phyloP scores from a whole-genome alignment of 2,888 invertebrate genomes.

The Lycophotia porphyrea region DNA sequence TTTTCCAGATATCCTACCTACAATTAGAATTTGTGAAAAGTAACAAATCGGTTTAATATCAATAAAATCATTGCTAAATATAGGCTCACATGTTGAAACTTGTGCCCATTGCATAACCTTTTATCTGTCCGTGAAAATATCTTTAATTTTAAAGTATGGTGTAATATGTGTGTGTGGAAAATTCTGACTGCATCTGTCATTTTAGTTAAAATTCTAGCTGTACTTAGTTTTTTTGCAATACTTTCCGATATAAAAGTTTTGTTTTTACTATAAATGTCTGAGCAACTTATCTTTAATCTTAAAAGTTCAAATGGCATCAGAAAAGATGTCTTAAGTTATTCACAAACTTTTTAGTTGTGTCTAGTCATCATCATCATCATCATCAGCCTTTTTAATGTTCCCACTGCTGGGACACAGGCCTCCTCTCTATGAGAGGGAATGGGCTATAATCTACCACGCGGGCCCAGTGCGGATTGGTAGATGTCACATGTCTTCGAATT shows the following conservation, averaged over 20 bases:
- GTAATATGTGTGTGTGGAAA: slow-evolving; percentile 3
- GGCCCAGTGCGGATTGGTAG: too few relatives aligned
- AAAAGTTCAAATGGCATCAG: rapidly evolving
- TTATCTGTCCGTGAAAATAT: slow-evolving; percentile 17
- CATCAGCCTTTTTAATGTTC: too few relatives aligned
- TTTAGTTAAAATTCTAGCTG: neutral
- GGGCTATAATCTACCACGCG: too few relatives aligned
- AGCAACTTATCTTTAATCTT: neutral
- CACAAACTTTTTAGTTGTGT: too few relatives aligned
- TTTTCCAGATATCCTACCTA: slow-evolving; percentile 14
- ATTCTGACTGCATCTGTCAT: neutral
- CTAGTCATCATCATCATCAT: too few relatives aligned
- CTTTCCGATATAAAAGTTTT: neutral
- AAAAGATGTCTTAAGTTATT: neutral
- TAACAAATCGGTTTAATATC: neutral
- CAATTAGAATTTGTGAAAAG: too few relatives aligned
- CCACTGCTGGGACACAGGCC: too few relatives aligned
- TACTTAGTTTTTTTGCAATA: neutral
- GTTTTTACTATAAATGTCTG: rapidly evolving
- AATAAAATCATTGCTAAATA: slow-evolving; percentile 35
- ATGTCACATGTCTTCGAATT: too few relatives aligned
- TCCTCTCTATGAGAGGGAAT: too few relatives aligned
- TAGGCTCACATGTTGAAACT: slow-evolving; percentile 45
- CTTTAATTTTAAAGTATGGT: slow-evolving; percentile 22
- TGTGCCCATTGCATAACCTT: slow-evolving; percentile 48